Percentiles rank a stretch among this genome's conserved stretches.
These are phyloP conservation scores for Chelmon rostratus DNA, from an alignment of 2,797 vertebrate species.

Conservation along the genomic window DNA sequence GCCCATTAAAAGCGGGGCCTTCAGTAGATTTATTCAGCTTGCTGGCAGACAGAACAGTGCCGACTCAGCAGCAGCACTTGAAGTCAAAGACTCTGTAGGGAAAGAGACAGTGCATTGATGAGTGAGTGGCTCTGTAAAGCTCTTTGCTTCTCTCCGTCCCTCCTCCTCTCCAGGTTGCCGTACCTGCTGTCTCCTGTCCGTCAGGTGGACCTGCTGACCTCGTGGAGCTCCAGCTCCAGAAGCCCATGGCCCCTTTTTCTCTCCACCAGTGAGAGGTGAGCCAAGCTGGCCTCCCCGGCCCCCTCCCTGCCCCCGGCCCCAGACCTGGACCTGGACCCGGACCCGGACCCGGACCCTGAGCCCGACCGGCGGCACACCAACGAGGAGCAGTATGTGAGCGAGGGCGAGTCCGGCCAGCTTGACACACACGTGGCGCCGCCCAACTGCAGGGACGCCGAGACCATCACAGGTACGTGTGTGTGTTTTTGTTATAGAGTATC, in stretches of 20 bases:
- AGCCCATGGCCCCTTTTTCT: conserved; percentile 89
- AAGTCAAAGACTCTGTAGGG: conserved; percentile 54
- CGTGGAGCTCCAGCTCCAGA: conserved; percentile 68
- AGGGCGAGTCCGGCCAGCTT: conserved; percentile 80
- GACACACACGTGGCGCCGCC: conserved; percentile 79
- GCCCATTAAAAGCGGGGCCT: conserved; percentile 41
- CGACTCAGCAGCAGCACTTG: conserved; percentile 54
- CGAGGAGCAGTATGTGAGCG: conserved; percentile 95
- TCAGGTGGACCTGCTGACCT: conserved; percentile 28
- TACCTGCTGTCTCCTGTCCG: neutral
- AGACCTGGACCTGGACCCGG: conserved; percentile 80
- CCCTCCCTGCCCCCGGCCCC: conserved; percentile 86
- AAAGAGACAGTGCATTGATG: conserved; percentile 20
- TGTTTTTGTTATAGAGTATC: neutral
- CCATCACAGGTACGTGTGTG: conserved; percentile 92
- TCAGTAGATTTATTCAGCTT: conserved; percentile 49
- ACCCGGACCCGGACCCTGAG: conserved; percentile 80
- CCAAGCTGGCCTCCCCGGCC: conserved; percentile 97
- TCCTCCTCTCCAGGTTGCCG: conserved; percentile 35
- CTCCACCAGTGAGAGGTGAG: conserved; percentile 89
- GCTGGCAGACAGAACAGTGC: conserved; percentile 57
- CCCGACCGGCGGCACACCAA: conserved; percentile 76
- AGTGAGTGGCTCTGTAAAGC: neutral
- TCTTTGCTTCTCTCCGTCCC: neutral
- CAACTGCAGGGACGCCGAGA: conserved; percentile 94